Conservation (phyloP, 2,113 vertebrate genomes). For the Neotoma lepida region DNA sequence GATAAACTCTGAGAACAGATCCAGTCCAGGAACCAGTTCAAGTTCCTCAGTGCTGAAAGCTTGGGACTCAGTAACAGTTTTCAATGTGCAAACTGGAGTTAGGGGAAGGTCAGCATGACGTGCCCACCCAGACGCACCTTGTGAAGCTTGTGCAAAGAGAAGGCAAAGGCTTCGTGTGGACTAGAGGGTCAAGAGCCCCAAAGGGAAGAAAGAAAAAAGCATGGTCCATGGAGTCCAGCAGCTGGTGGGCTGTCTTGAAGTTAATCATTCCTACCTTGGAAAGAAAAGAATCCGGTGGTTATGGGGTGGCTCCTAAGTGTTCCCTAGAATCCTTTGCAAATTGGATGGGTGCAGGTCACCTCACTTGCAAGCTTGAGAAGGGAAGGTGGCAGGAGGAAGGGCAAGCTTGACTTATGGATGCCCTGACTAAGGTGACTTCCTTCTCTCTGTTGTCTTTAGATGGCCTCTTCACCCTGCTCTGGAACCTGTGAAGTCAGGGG, state of each 20-base stretch:
- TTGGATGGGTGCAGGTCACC: neutral
- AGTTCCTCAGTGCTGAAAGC: neutral
- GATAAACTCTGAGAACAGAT: neutral
- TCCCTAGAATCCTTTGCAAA: neutral
- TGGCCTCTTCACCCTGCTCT: neutral
- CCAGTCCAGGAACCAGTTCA: neutral
- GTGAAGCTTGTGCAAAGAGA: neutral
- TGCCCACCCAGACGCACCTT: too few relatives aligned
- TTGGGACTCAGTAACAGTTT: neutral
- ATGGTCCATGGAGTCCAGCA: neutral
- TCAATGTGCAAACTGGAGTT: neutral
- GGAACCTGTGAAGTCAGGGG: neutral
- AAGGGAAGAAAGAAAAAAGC: neutral
- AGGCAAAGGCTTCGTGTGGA: neutral
- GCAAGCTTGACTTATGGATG: neutral
- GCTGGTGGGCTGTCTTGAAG: too few relatives aligned
- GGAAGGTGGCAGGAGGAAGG: neutral
- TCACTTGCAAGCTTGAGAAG: neutral
- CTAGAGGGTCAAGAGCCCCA: neutral
- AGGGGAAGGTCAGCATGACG: neutral
- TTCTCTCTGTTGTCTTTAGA: neutral
- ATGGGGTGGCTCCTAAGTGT: neutral
- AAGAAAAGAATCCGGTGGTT: too few relatives aligned
- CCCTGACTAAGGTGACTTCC: neutral
- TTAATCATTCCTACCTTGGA: too few relatives aligned